A percentile compares a stretch with the other conserved stretches of the same genome.
Evolutionary conservation across 2,888 invertebrate species (phyloP).

Genomic region (Drosophila mayaguana): DNA sequence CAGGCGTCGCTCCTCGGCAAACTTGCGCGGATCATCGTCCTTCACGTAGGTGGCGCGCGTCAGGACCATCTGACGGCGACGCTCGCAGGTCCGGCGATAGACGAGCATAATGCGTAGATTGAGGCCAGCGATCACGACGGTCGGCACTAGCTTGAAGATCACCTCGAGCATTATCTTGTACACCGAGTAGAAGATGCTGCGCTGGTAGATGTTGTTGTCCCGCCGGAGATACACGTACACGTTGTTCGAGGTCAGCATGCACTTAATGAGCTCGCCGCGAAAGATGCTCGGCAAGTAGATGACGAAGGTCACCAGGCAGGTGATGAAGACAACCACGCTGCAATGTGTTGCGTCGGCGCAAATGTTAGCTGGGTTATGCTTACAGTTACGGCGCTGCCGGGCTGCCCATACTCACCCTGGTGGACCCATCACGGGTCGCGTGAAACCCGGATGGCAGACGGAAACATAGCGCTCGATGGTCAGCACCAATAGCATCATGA

Average conservation of each 20-base stretch:
- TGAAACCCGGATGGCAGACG: slow-evolving; percentile 90
- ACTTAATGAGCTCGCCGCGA: slow-evolving; percentile 87
- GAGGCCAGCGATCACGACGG: slow-evolving; percentile 88
- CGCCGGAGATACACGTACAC: slow-evolving; percentile 87
- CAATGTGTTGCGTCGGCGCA: slow-evolving; percentile 1
- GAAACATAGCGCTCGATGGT: slow-evolving; percentile 91
- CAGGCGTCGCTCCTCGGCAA: slow-evolving; percentile 89
- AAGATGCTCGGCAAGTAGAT: slow-evolving; percentile 90
- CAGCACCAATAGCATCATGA: slow-evolving; percentile 90
- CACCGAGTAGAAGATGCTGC: slow-evolving; percentile 86
- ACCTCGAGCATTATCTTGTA: slow-evolving; percentile 89
- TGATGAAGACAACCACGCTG: slow-evolving; percentile 87
- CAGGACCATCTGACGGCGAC: slow-evolving; percentile 88
- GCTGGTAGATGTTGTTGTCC: slow-evolving; percentile 86
- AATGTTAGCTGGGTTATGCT: not conserved
- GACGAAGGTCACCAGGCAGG: slow-evolving; percentile 88
- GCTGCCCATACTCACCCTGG: slow-evolving; percentile 85
- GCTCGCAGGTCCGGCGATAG: slow-evolving; percentile 88
- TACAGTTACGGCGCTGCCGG: not conserved
- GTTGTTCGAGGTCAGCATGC: slow-evolving; percentile 86
- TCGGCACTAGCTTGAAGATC: slow-evolving; percentile 89
- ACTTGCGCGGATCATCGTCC: slow-evolving; percentile 88
- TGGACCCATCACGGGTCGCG: slow-evolving; percentile 88
- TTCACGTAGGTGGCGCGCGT: slow-evolving; percentile 86
- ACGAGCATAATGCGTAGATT: slow-evolving; percentile 89